These are phyloP conservation scores for Microhierax caerulescens DNA, from an alignment of 2,797 vertebrate genomes.

Conservation along the genomic window DNA sequence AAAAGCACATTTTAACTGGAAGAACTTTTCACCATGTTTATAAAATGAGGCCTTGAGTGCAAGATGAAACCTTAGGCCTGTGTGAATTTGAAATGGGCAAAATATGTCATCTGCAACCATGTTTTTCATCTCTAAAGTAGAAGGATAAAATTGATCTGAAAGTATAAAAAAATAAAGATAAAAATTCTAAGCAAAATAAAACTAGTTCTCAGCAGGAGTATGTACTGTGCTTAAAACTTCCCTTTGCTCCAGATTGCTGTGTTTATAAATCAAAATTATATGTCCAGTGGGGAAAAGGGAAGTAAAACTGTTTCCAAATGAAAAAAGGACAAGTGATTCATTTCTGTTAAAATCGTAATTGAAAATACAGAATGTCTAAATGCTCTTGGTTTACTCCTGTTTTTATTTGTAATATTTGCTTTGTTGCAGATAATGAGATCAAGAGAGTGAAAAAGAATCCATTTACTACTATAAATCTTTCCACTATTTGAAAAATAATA, in stretches of 20 bases:
- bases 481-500: slow-evolving; percentile 58
- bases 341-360: slow-evolving; percentile 78
- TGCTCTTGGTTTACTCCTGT: slow-evolving; percentile 17
- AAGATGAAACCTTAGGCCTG: slow-evolving; percentile 40
- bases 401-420: slow-evolving; percentile 58
- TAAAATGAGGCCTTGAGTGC: slow-evolving; percentile 56
- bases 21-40: slow-evolving; percentile 66
- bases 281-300: slow-evolving; percentile 79
- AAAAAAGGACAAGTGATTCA: slow-evolving; percentile 76
- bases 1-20: slow-evolving; percentile 70
- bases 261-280: slow-evolving; percentile 85
- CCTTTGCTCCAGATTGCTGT: slow-evolving; percentile 72
- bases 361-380: slow-evolving; percentile 76
- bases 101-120: neutral
- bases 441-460: slow-evolving; percentile 25
- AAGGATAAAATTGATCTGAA: slow-evolving; percentile 33
- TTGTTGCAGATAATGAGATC: slow-evolving; percentile 28
- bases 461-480: slow-evolving; percentile 42
- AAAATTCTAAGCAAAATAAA: slow-evolving; percentile 30
- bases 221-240: slow-evolving; percentile 76
- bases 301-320: slow-evolving; percentile 80
- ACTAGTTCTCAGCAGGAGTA: slow-evolving; percentile 46
- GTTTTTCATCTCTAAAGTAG: slow-evolving; percentile 33
- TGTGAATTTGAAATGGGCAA: slow-evolving; percentile 25
- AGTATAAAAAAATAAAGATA: neutral